Base-by-base conservation (phyloP, 2,888 invertebrate species). In the Podotricha telesiphe region DNA sequence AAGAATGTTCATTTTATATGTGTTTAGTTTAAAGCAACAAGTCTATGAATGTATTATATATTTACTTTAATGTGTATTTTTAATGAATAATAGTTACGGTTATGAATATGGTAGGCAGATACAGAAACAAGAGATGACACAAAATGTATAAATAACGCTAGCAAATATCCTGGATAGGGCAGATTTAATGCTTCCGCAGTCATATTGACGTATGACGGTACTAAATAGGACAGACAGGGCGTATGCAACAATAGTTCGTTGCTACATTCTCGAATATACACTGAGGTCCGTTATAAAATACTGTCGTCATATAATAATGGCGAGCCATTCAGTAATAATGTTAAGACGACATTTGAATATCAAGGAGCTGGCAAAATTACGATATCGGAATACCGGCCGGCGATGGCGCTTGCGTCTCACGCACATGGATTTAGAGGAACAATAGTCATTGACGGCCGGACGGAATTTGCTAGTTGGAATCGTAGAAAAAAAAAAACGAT, bases 281-380 rank as follows among this genome's bases (percentile, higher is more conserved):
- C 48, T 64, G 68, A 34, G 67, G 58, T 58, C 73, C 71, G 73
- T 74, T 70, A 71, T 61, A 72, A 69, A 45, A 50, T 42, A 56
- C 61, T 82, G 84, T 85, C 87, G 86, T 88, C 87, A 88, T 81
- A 83, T 83, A 82, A 82, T 81, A n/a, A n/a, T n/a, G n/a, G 77
- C 79, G 79, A 77, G 79, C 83, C 88, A 90, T 89, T 89, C 86
- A 88, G 83, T 84, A 87, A 83, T 87, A 87, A 85, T 84, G 81
- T 80, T 82, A 81, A 82, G 80, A 87, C 88, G 85, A 80, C 79
- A 85, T 84, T 84, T 83, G 89, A 91, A 91, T 91, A 84, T 82
- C 82, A 90, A 89, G 81, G 79, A 85, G 82, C 79, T 75, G 77
- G 83, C 81, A 79, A 83, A 85, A 83, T 87, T 83, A 86, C 84